Conservation (phyloP, 1,140 invertebrate genomes). For the Sinonovacula constricta region DNA sequence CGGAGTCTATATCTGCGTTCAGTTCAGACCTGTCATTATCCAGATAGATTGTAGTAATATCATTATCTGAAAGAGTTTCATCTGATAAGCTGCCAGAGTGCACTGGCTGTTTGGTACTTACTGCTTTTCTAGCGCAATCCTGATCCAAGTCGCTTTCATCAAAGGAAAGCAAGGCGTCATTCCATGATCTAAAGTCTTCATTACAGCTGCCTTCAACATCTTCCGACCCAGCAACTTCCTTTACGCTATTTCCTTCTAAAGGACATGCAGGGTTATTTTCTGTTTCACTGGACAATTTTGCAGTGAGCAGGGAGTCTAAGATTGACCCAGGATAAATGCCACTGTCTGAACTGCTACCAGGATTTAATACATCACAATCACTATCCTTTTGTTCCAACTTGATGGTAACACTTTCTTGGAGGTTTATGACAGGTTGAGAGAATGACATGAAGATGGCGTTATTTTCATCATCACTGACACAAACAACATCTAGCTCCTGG, state of each 20-base stretch:
- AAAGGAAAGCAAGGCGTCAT: too few species aligned
- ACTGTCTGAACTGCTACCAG: not conserved
- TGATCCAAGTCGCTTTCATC: too few species aligned
- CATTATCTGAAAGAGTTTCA: too few species aligned
- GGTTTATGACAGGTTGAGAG: constrained; percentile 29
- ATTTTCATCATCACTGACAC: constrained; percentile 36
- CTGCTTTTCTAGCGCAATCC: too few species aligned
- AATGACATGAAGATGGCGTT: constrained; percentile 28
- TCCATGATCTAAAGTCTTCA: too few species aligned
- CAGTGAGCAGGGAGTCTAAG: constrained; percentile 2
- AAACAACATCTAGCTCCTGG: constrained; percentile 38
- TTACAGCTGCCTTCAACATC: too few species aligned
- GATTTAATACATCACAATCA: not conserved
- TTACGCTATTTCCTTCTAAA: constrained; percentile 3
- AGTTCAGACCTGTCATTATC: too few species aligned
- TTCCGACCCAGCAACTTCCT: not conserved
- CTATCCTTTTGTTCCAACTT: not conserved
- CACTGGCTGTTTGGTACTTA: too few species aligned
- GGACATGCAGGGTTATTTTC: not conserved
- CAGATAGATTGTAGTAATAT: too few species aligned
- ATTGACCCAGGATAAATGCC: constrained; percentile 15
- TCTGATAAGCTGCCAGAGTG: too few species aligned
- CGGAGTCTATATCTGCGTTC: too few species aligned
- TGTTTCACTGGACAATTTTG: not conserved
- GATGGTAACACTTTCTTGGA: constrained; percentile 22